Evolutionary conservation across 2,797 vertebrate genomes (phyloP).

Genomic region (Lagocephalus sceleratus): DNA sequence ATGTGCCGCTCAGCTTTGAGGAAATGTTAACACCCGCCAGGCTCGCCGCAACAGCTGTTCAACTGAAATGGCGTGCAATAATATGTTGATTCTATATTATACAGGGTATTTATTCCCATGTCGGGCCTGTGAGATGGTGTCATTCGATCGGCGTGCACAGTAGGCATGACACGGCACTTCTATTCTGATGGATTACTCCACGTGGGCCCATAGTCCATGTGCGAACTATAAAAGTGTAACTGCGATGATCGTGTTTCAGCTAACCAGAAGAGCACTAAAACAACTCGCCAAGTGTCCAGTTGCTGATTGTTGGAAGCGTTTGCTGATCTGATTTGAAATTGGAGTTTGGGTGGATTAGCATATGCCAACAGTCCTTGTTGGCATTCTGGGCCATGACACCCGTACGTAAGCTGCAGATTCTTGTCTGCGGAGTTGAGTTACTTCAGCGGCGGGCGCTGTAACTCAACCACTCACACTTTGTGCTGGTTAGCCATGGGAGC

Average conservation of each 20-base stretch:
- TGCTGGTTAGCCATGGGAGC: constrained; percentile 67
- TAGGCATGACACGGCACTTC: constrained; percentile 17
- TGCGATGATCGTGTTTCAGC: constrained; percentile 30
- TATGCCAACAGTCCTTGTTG: constrained; percentile 54
- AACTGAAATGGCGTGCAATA: too few species aligned
- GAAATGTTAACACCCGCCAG: constrained; percentile 35
- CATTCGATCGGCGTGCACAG: constrained; percentile 49
- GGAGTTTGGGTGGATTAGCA: constrained; percentile 60
- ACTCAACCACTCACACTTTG: constrained; percentile 67
- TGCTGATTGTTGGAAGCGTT: constrained; percentile 31
- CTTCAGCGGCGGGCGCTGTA: constrained; percentile 63
- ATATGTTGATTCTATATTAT: constrained; percentile 19
- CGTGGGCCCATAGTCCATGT: constrained; percentile 31
- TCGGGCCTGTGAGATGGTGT: constrained; percentile 11
- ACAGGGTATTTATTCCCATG: neutral
- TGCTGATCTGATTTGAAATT: constrained; percentile 57
- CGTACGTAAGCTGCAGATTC: constrained; percentile 70
- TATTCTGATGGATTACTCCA: constrained; percentile 51
- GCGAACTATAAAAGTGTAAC: constrained; percentile 30
- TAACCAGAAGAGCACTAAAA: constrained; percentile 13
- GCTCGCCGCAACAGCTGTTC: constrained; percentile 32
- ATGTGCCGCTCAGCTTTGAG: constrained; percentile 30
- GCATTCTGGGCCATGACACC: constrained; percentile 55
- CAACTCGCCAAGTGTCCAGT: constrained; percentile 30
- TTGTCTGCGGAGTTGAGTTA: constrained; percentile 68